phyloP scores from a whole-genome alignment of 2,888 invertebrate genomes.

The Platycheirus albimanus region DNA sequence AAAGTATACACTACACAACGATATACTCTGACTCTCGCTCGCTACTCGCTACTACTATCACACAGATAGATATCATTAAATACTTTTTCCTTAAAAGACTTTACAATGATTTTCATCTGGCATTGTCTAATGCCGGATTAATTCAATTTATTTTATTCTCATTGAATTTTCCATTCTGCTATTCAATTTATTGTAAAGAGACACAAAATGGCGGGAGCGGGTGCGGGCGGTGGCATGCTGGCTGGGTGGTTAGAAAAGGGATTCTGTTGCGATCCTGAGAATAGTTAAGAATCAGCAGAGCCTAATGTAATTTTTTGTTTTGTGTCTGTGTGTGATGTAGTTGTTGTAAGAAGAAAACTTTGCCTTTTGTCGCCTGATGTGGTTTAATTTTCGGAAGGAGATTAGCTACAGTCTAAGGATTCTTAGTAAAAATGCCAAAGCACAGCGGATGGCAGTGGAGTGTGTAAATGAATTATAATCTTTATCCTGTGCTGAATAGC shows the following conservation, averaged over 20 bases:
- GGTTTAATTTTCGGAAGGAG: slow-evolving; percentile 34
- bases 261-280: background rate
- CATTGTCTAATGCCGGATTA: slow-evolving; percentile 57
- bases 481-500: background rate
- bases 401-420: slow-evolving; percentile 35
- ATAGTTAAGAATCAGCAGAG: slow-evolving; percentile 27
- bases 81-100: slow-evolving; percentile 14
- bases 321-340: no score
- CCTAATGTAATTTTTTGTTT: slow-evolving; percentile 22
- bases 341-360: slow-evolving; percentile 38
- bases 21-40: background rate
- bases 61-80: background rate
- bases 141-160: slow-evolving; percentile 63
- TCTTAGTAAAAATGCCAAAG: slow-evolving; percentile 18
- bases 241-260: background rate
- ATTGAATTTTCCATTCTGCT: slow-evolving; percentile 51
- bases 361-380: slow-evolving; percentile 42
- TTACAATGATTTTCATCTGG: slow-evolving; percentile 56
- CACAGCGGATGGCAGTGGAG: slow-evolving; percentile 40
- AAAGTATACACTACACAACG: background rate
- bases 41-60: no score
- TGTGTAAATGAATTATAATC: slow-evolving; percentile 42
- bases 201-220: slow-evolving; percentile 31
- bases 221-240: no score
- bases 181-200: slow-evolving; percentile 15